A percentile compares a stretch with the other conserved stretches of the same genome.
Conservation (phyloP, 1,140 invertebrate species). For the Pygmarrhopalites habei region DNA sequence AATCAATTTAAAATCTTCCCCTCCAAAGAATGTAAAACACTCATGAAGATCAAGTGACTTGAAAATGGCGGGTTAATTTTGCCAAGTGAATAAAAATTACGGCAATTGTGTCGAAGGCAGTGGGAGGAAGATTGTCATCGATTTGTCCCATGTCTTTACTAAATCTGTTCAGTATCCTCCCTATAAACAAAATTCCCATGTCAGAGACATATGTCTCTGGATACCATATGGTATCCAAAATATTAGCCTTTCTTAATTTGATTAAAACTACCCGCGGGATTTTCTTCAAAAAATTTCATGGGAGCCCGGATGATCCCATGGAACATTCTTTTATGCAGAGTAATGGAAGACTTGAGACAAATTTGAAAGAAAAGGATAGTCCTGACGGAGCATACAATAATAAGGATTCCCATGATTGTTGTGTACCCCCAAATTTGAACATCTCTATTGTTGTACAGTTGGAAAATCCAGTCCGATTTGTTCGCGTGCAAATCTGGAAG, state of each 20-base stretch:
- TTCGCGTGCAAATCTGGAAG: neutral
- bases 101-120: slow-evolving; percentile 28
- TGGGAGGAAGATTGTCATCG: slow-evolving; percentile 25
- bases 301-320: slow-evolving; percentile 60
- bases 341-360: slow-evolving; percentile 64
- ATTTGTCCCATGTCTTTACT: slow-evolving; percentile 31
- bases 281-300: slow-evolving; percentile 76
- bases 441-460: slow-evolving; percentile 33
- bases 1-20: neutral
- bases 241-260: no score
- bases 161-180: slow-evolving; percentile 57
- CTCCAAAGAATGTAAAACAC: neutral
- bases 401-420: slow-evolving; percentile 48
- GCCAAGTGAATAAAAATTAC: no score
- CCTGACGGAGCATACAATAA: slow-evolving; percentile 42
- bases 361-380: slow-evolving; percentile 68
- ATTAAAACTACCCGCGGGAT: slow-evolving; percentile 66
- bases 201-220: no score
- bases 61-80: no score
- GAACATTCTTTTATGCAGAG: slow-evolving; percentile 79
- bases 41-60: neutral
- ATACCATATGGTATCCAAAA: no score
- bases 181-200: no score
- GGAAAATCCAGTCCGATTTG: slow-evolving; percentile 1
- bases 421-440: slow-evolving; percentile 50